Conservation (phyloP, 2,888 invertebrate genomes). For the Erannis defoliaria region DNA sequence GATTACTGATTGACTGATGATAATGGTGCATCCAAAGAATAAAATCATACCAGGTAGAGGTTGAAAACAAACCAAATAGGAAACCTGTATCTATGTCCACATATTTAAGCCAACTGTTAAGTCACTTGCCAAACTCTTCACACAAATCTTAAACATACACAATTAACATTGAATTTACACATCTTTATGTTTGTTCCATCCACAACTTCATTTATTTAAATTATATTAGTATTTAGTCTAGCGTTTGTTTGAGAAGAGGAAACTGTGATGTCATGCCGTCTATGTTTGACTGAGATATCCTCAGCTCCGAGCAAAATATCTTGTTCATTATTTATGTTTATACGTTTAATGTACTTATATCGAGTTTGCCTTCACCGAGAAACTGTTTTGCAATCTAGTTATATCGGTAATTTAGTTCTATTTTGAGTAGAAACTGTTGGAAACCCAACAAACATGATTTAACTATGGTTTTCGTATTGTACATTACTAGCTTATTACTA, state of each 20-base stretch:
- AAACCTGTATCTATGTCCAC: too few relatives aligned
- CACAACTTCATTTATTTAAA: constrained; percentile 8
- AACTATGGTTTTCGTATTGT: too few relatives aligned
- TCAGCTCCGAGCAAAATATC: constrained; percentile 6
- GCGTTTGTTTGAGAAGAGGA: constrained; percentile 29
- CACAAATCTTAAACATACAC: constrained; percentile 6
- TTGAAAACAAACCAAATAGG: too few relatives aligned
- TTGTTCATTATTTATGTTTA: constrained; percentile 11
- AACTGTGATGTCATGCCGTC: constrained; percentile 35
- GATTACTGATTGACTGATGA: too few relatives aligned
- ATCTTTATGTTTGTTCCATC: neutral
- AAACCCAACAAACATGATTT: too few relatives aligned
- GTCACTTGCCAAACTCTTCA: constrained; percentile 1
- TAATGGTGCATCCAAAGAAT: too few relatives aligned
- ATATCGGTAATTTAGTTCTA: neutral
- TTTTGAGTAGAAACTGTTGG: neutral
- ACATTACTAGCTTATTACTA: too few relatives aligned
- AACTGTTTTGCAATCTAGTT: constrained; percentile 23
- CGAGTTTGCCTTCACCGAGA: constrained; percentile 55
- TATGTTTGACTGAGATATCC: constrained; percentile 29
- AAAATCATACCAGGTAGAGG: too few relatives aligned
- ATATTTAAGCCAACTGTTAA: neutral
- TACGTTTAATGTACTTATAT: constrained; percentile 31
- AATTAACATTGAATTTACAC: constrained; percentile 1
- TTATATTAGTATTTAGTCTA: constrained; percentile 20